A percentile compares a stretch with the other conserved stretches of the same genome.
These are phyloP conservation scores for Ceratosolen fusciceps DNA, from an alignment of 1,140 invertebrate genomes.

Conservation along the genomic window DNA sequence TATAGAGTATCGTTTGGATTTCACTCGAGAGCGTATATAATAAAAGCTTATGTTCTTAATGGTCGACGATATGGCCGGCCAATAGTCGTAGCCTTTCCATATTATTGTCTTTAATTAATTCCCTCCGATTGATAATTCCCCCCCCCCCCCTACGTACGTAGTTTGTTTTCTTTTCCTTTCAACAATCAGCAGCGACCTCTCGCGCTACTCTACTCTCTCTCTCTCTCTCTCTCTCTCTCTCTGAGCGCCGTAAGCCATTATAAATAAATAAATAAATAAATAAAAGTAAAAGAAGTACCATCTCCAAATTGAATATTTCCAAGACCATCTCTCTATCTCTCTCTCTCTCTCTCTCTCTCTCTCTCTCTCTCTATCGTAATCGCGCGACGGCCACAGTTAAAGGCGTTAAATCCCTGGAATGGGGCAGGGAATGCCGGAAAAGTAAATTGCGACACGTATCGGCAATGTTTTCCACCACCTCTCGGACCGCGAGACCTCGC, in stretches of 20 bases:
- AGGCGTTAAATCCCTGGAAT: not conserved
- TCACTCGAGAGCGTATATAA: not conserved
- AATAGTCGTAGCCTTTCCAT: not conserved
- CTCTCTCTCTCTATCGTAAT: not conserved
- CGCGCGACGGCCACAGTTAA: not conserved
- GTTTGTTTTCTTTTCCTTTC: too few species aligned
- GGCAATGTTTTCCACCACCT: constrained; percentile 20
- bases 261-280: too few species aligned
- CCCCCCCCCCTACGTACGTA: too few species aligned
- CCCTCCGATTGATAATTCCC: not conserved
- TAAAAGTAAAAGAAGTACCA: too few species aligned
- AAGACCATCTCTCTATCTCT: too few species aligned
- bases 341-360: too few species aligned
- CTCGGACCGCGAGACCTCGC: not conserved
- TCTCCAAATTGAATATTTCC: too few species aligned
- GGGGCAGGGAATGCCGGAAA: not conserved
- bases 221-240: too few species aligned
- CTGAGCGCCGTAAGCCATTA: too few species aligned
- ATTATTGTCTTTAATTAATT: not conserved
- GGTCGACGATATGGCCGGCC: not conserved
- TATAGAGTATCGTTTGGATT: not conserved
- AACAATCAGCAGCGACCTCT: too few species aligned
- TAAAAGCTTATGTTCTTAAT: not conserved
- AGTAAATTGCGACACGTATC: constrained; percentile 34
- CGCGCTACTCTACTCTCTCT: too few species aligned